Percentiles rank a stretch among this genome's conserved stretches.
Evolutionary conservation across 2,888 invertebrate genomes (phyloP).

Genomic region (Idaea biselata): DNA sequence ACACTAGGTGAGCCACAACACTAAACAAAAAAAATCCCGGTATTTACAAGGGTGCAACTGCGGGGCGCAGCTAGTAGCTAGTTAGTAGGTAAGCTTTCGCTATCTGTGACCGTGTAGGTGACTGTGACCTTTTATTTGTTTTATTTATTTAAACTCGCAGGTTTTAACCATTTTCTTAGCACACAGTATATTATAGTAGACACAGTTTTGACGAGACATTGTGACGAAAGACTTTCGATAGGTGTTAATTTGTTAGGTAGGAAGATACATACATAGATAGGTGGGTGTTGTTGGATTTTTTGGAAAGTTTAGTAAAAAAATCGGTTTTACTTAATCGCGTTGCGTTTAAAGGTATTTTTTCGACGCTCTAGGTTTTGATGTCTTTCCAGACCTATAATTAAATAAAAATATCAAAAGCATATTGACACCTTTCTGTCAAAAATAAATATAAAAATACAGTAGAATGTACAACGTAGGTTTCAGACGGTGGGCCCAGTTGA

Average conservation of each 20-base stretch:
- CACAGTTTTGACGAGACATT: slow-evolving; percentile 35
- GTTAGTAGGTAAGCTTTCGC: slow-evolving; percentile 70
- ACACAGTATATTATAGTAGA: slow-evolving; percentile 50
- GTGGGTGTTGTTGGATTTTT: slow-evolving; percentile 22
- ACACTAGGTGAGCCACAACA: too few relatives aligned
- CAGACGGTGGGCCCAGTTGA: too few relatives aligned
- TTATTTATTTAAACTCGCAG: slow-evolving; percentile 57
- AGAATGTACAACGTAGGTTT: too few relatives aligned
- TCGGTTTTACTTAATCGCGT: too few relatives aligned
- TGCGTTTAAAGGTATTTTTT: too few relatives aligned
- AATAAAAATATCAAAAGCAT: too few relatives aligned
- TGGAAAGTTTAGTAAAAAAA: slow-evolving; percentile 19
- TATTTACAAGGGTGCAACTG: background rate
- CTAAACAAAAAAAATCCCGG: too few relatives aligned
- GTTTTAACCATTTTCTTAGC: too few relatives aligned
- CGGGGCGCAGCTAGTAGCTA: background rate
- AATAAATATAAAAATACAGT: too few relatives aligned
- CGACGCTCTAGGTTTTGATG: too few relatives aligned
- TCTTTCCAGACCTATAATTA: too few relatives aligned
- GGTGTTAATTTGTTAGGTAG: slow-evolving; percentile 44
- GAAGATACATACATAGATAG: slow-evolving; percentile 7
- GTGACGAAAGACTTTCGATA: slow-evolving; percentile 28
- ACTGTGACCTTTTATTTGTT: slow-evolving; percentile 61
- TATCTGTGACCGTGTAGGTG: slow-evolving; percentile 67
- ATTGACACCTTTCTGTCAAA: too few relatives aligned